phyloP scores from a whole-genome alignment of 2,113 vertebrate species.

The Calyptomena viridis region DNA sequence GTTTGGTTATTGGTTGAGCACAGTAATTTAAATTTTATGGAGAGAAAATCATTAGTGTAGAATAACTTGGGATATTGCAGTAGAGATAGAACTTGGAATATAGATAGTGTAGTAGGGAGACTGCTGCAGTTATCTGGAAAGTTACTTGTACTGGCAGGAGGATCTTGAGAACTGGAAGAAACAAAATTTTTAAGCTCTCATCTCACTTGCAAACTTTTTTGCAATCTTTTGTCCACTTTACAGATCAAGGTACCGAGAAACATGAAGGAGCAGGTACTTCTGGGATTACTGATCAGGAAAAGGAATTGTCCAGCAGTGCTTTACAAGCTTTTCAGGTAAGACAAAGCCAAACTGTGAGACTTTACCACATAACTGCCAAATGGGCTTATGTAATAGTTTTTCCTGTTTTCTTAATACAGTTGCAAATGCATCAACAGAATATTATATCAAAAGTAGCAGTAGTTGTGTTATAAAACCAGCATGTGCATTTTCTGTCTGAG shows the following conservation, averaged over 20 bases:
- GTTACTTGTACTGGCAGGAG: not conserved
- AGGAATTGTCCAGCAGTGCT: constrained; percentile 85
- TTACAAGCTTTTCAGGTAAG: constrained; percentile 89
- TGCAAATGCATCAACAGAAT: not conserved
- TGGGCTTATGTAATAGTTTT: not conserved
- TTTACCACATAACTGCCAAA: not conserved
- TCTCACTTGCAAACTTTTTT: not conserved
- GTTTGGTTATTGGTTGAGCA: not conserved
- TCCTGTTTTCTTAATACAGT: not conserved
- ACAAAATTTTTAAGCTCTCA: not conserved
- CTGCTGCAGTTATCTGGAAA: not conserved
- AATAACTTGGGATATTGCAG: not conserved
- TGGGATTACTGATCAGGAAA: constrained; percentile 90
- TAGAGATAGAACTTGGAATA: not conserved
- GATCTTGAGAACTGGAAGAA: not conserved
- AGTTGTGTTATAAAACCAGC: not conserved
- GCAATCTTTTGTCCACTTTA: not conserved
- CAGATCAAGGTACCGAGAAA: constrained; percentile 88
- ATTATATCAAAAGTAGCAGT: not conserved
- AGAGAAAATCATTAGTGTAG: not conserved
- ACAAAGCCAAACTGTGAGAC: not conserved
- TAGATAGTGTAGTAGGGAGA: not conserved
- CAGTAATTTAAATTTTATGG: not conserved
- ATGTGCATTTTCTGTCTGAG: not conserved
- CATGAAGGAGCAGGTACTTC: constrained; percentile 81